Evolutionary conservation across 2,888 invertebrate genomes (phyloP), one percentile per base, ranked within the genome.

Genomic region (Xestia sexstrigata): DNA sequence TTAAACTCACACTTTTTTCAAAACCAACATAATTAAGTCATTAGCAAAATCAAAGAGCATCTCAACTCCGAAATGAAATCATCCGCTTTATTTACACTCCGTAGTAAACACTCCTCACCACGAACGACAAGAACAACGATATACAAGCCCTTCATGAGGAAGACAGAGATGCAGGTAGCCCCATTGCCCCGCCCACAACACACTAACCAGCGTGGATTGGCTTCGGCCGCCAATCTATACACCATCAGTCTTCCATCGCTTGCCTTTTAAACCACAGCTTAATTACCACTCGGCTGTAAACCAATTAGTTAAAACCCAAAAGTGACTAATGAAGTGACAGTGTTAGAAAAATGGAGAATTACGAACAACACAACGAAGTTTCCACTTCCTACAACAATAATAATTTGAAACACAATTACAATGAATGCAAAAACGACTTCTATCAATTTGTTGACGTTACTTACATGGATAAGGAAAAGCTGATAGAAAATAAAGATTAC

Each of bases 171-270:
- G 71, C 84, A 52, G 30, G 45, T 11, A 86, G 63, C 83, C 82
- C 89, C 89, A 88, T 91, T 84, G 89, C 95, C 91, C 94, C 96
- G 94, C 96, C 96, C 94, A 92, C 80, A 86, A 84, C 82, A 84
- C 89, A 79, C 90, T 88, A 90, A 85, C 86, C 93, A 85, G 82
- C 92, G 90, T 93, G 93, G 94, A 96, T 96, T 96, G 96, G 96
- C 91, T 93, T 95, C 91, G 84, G 60, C 76, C 87, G 87, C 81
- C 93, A 93, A 94, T 93, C 94, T 92, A 90, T 86, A 90, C 91
- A 90, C 93, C 94, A 95, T 95, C 96, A 96, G 96, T 96, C 95
- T 94, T 92, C 93, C 93, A 90, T 86, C 91, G 94, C 92, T 90
- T 91, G 94, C 92, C 94, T 91, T 91, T 92, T 89, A 91, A 91